A percentile compares a stretch with the other conserved stretches of the same genome.
phyloP scores from a whole-genome alignment of 2,797 vertebrate genomes.

The Ctenochaetus hawaiiensis region DNA sequence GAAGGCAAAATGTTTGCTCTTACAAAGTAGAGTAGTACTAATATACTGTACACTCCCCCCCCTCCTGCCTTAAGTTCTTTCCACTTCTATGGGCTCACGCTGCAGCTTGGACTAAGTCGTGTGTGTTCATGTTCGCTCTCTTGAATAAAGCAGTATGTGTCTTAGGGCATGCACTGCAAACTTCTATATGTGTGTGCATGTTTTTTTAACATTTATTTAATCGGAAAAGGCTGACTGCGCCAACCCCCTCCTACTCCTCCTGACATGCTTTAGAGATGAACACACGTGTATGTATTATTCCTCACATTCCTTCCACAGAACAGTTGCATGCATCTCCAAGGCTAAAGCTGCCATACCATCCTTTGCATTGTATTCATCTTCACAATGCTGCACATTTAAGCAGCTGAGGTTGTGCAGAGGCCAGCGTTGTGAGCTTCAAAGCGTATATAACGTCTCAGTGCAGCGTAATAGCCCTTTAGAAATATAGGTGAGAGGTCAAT shows the following conservation, averaged over 20 bases:
- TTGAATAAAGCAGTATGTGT: not conserved
- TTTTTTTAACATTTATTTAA: conserved; percentile 22
- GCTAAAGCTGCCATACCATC: not conserved
- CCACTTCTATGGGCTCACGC: not conserved
- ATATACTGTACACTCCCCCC: conserved; percentile 9
- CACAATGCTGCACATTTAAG: not conserved
- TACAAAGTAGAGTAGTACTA: conserved; percentile 15
- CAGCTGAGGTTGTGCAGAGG: not conserved
- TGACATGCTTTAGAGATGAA: not conserved
- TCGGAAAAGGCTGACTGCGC: not conserved
- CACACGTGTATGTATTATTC: conserved; percentile 5
- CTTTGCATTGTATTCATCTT: not conserved
- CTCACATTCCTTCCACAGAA: conserved; percentile 11
- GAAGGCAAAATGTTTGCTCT: conserved; percentile 4
- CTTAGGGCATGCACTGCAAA: not conserved
- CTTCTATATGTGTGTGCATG: not conserved
- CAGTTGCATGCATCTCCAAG: not conserved
- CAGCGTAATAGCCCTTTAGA: not conserved
- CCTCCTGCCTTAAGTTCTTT: conserved; percentile 19
- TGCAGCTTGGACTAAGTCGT: conserved; percentile 17
- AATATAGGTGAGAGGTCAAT: conserved; percentile 5
- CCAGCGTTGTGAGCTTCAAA: not conserved
- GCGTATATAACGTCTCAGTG: not conserved
- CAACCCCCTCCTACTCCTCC: too few species aligned
- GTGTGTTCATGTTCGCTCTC: conserved; percentile 1